Evolutionary conservation across 1,140 invertebrate species (phyloP).

Genomic region (Pogonomyrmex barbatus): DNA sequence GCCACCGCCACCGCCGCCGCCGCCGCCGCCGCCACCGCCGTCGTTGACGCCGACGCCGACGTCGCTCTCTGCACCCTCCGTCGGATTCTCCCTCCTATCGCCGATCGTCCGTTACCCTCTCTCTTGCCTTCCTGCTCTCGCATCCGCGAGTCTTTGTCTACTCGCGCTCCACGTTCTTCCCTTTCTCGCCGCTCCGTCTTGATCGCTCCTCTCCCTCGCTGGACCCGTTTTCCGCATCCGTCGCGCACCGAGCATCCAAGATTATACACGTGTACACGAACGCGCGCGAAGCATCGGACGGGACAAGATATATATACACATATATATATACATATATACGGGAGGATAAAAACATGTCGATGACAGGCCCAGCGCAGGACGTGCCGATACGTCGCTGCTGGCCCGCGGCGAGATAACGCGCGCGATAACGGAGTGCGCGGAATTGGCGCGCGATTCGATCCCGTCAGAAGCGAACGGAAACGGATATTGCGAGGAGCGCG

Average conservation of each 20-base stretch:
- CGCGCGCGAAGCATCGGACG: background rate
- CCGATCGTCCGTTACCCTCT: constrained; percentile 33
- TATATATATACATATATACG: background rate
- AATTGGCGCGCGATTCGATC: constrained; percentile 39
- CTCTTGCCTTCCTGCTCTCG: constrained; percentile 25
- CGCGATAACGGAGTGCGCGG: constrained; percentile 11
- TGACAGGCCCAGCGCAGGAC: constrained; percentile 70
- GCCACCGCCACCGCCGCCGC: constrained; percentile 14
- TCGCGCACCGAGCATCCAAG: constrained; percentile 26
- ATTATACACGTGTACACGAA: constrained; percentile 7
- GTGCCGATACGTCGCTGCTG: constrained; percentile 33
- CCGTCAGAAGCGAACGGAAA: constrained; percentile 36
- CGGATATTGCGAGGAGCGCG: constrained; percentile 29
- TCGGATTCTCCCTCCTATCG: constrained; percentile 53
- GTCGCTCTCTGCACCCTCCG: constrained; percentile 31
- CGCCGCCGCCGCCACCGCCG: constrained; percentile 27
- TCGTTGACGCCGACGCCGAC: constrained; percentile 54
- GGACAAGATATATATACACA: background rate
- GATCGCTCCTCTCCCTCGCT: constrained; percentile 35
- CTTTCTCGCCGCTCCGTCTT: constrained; percentile 43
- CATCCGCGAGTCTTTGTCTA: constrained; percentile 26
- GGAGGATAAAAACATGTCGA: constrained; percentile 74
- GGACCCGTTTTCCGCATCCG: constrained; percentile 49
- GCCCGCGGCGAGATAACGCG: constrained; percentile 37
- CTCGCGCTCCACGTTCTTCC: constrained; percentile 43